A percentile compares a stretch with the other conserved stretches of the same genome.
Evolutionary conservation across 2,113 vertebrate species (phyloP).

Genomic region (Hiodon alosoides): DNA sequence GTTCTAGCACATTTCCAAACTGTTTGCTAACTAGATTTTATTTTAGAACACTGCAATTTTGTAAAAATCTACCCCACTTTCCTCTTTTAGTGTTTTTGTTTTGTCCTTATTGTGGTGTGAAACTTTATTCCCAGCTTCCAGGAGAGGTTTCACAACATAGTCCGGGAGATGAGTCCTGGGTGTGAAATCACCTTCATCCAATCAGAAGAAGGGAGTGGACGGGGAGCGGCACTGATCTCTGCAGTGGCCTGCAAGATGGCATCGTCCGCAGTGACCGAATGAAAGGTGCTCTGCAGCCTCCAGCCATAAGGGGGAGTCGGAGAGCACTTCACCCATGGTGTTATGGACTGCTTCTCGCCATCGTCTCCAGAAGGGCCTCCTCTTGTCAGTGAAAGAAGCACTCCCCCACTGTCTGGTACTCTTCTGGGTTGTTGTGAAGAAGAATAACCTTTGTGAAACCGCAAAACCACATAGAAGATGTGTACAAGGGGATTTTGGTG

Average conservation of each 20-base stretch:
- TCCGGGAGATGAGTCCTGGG: constrained; percentile 76
- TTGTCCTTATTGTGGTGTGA: neutral
- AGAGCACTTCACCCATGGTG: neutral
- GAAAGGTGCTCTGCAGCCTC: constrained; percentile 30
- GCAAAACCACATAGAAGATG: neutral
- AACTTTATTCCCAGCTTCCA: constrained; percentile 71
- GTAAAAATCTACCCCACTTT: constrained; percentile 2
- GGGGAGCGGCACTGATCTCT: constrained; percentile 88
- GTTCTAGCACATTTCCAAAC: neutral
- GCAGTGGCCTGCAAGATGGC: constrained; percentile 93
- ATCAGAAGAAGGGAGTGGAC: constrained; percentile 89
- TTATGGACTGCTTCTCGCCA: neutral
- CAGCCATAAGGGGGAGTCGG: constrained; percentile 6
- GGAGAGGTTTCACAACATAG: constrained; percentile 79
- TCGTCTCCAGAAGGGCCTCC: neutral
- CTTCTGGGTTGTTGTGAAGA: neutral
- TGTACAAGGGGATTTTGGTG: neutral
- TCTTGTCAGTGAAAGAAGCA: neutral
- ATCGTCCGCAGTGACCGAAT: constrained; percentile 69
- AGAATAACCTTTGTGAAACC: neutral
- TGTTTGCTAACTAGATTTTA: neutral
- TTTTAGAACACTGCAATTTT: neutral
- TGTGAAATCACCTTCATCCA: constrained; percentile 93
- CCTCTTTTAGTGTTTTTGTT: neutral
- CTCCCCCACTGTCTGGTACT: neutral